These are phyloP conservation scores for Drosophila ohnishii DNA, from an alignment of 1,140 invertebrate genomes.

Conservation along the genomic window DNA sequence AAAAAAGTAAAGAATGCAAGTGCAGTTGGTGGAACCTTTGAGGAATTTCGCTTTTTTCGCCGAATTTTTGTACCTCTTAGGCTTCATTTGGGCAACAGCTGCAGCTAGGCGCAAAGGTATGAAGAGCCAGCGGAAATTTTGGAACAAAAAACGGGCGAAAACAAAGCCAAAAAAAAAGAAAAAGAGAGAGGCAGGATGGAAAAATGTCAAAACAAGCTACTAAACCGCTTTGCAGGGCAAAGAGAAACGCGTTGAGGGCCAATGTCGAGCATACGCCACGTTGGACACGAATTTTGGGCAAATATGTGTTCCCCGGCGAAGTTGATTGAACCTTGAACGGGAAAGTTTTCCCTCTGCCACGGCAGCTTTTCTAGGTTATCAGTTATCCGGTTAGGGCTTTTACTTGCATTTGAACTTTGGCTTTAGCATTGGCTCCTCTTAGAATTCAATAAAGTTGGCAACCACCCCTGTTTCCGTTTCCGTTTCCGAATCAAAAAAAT, in stretches of 20 bases:
- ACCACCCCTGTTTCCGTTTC: neutral
- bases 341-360: slow-evolving; percentile 16
- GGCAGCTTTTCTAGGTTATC: slow-evolving; percentile 41
- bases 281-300: slow-evolving; percentile 31
- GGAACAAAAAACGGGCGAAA: slow-evolving; percentile 29
- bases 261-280: slow-evolving; percentile 65
- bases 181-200: slow-evolving; percentile 4
- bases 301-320: slow-evolving; percentile 25
- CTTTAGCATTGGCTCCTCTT: slow-evolving; percentile 9
- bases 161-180: slow-evolving; percentile 14
- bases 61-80: slow-evolving; percentile 30
- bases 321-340: slow-evolving; percentile 46
- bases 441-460: slow-evolving; percentile 1
- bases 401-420: slow-evolving; percentile 35
- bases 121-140: slow-evolving; percentile 35
- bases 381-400: slow-evolving; percentile 30
- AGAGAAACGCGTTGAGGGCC: slow-evolving; percentile 14
- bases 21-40: slow-evolving; percentile 47
- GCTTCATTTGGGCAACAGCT: slow-evolving; percentile 42
- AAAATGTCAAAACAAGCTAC: slow-evolving; percentile 50
- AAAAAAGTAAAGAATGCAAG: slow-evolving; percentile 54
- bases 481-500: neutral
- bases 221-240: slow-evolving; percentile 37
- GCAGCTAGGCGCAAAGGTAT: slow-evolving; percentile 43
- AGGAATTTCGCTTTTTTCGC: slow-evolving; percentile 42